Base-by-base conservation (phyloP, 2,888 invertebrate genomes). In the Lithophane leautieri region DNA sequence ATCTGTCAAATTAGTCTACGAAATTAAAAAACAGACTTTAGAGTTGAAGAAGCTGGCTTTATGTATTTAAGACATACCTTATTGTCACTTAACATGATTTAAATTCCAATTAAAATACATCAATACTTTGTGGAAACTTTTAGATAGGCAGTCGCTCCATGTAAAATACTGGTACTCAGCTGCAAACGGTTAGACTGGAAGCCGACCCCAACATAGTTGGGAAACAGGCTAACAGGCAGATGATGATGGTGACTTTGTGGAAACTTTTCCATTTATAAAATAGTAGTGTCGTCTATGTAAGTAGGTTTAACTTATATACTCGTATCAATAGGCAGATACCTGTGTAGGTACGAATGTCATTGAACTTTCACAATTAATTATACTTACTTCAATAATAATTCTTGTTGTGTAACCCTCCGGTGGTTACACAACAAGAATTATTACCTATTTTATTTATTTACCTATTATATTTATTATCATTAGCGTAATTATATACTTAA, bases 401-500 rank as follows among this genome's bases (percentile, higher is more conserved):
- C 28, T 70, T 56, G 16, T 67, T 66, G 12, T 47, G n/a, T 69
- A 72, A 77, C 68, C 68, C 42, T 16, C 22, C 19, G n/a, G 58
- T 14, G 22, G n/a, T n/a, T n/a, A n/a, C n/a, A n/a, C n/a, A n/a
- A n/a, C n/a, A n/a, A n/a, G n/a, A n/a, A n/a, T n/a, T n/a, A n/a
- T n/a, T n/a, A n/a, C n/a, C n/a, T n/a, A n/a, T n/a, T n/a, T n/a
- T n/a, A n/a, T n/a, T n/a, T n/a, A n/a, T n/a, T n/a, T n/a, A n/a
- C n/a, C n/a, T n/a, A n/a, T n/a, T n/a, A n/a, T n/a, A n/a, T n/a
- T n/a, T n/a, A n/a, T n/a, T n/a, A 40, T 73, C 42, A 74, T 78
- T 74, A 76, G 14, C n/a, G 72, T 62, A 63, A 73, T 70, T 73
- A 79, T 47, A 62, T 60, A n/a, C 50, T 50, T 28, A 76, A 67